Percentiles rank a stretch among this genome's conserved stretches.
phyloP scores from a whole-genome alignment of 2,888 invertebrate species.

The Yponomeuta sedellus region DNA sequence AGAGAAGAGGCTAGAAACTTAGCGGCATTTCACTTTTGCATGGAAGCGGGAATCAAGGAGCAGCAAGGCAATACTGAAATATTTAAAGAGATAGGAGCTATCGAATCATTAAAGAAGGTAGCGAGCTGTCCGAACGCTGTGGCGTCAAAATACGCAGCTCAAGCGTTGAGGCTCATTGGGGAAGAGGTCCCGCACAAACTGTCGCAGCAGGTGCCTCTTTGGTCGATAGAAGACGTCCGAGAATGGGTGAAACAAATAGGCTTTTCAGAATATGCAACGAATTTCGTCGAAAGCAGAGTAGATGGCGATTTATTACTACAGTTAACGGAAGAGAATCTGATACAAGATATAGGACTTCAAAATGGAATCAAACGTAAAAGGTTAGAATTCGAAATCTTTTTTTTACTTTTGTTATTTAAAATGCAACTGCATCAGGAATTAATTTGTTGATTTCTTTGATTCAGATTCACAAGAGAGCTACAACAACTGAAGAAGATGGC shows the following conservation, averaged over 20 bases:
- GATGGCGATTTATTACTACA: slow-evolving; percentile 97
- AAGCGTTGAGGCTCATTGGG: slow-evolving; percentile 93
- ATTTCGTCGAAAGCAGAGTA: slow-evolving; percentile 93
- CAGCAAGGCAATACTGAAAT: slow-evolving; percentile 93
- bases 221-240: slow-evolving; percentile 97
- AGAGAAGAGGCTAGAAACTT: slow-evolving; percentile 96
- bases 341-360: slow-evolving; percentile 92
- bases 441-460: slow-evolving; percentile 26
- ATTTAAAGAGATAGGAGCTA: slow-evolving; percentile 95
- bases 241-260: slow-evolving; percentile 99
- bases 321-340: slow-evolving; percentile 93
- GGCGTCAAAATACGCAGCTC: slow-evolving; percentile 97
- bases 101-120: slow-evolving; percentile 95
- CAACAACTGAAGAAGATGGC: slow-evolving; percentile 96
- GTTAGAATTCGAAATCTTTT: slow-evolving; percentile 42
- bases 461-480: slow-evolving; percentile 92
- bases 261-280: slow-evolving; percentile 87
- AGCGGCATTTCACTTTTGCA: slow-evolving; percentile 98
- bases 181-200: slow-evolving; percentile 98
- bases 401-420: not conserved
- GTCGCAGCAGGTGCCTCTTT: slow-evolving; percentile 97
- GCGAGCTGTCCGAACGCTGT: slow-evolving; percentile 99
- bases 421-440: not conserved
- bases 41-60: slow-evolving; percentile 99
- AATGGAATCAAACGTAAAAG: slow-evolving; percentile 96